These are phyloP conservation scores for Myotis findleyi DNA, from an alignment of 2,797 vertebrate genomes.

Conservation along the genomic window DNA sequence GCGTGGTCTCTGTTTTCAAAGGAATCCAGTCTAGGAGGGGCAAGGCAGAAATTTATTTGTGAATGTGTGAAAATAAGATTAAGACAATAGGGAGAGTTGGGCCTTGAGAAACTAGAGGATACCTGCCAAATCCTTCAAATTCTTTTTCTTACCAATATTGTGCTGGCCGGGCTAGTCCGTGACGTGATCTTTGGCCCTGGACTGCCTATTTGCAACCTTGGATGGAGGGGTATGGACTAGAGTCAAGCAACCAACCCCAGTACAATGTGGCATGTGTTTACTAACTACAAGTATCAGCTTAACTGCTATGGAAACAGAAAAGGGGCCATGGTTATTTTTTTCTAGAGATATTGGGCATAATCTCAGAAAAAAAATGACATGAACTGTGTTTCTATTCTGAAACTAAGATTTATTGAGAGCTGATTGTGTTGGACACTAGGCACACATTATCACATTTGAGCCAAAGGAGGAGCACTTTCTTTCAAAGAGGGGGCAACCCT, in stretches of 20 bases:
- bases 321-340: background rate
- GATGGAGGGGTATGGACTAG: background rate
- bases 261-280: background rate
- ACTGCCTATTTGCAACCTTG: background rate
- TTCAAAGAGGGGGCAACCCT: background rate
- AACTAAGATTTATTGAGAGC: background rate
- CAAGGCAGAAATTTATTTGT: background rate
- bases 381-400: conserved; percentile 17
- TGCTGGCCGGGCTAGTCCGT: background rate
- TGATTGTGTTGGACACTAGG: background rate
- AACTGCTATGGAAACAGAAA: background rate
- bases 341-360: background rate
- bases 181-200: background rate
- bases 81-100: background rate
- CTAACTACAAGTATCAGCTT: background rate
- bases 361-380: background rate
- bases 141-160: background rate
- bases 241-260: background rate
- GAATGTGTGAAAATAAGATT: background rate
- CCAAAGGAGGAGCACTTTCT: background rate
- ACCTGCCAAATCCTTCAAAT: background rate
- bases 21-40: background rate
- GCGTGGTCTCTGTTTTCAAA: background rate
- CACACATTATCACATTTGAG: background rate
- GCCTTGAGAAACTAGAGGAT: background rate